A percentile compares a stretch with the other conserved stretches of the same genome.
phyloP scores from a whole-genome alignment of 1,140 invertebrate species.

The Zaprionus kolodkinae region DNA sequence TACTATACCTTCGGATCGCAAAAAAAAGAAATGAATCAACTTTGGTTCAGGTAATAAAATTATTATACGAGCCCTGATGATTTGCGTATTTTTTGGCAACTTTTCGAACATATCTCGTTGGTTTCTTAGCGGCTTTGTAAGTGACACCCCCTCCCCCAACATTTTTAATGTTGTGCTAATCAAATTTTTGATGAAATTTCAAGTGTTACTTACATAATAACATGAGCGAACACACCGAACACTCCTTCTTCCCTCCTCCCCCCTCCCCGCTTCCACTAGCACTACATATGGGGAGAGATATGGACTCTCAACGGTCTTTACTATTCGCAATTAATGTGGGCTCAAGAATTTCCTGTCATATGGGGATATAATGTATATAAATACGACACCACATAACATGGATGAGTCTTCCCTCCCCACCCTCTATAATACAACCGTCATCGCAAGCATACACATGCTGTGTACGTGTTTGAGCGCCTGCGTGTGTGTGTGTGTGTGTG shows the following conservation, averaged over 20 bases:
- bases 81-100: background rate
- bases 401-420: conserved; percentile 31
- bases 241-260: too few species aligned
- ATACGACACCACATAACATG: conserved; percentile 43
- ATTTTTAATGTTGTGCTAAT: conserved; percentile 56
- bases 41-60: background rate
- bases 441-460: conserved; percentile 16
- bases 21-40: background rate
- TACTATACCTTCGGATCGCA: background rate
- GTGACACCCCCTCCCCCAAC: background rate
- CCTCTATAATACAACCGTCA: conserved; percentile 37
- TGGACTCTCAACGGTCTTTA: background rate
- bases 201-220: conserved; percentile 57
- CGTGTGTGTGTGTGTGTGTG: background rate
- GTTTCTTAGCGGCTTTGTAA: conserved; percentile 9
- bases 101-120: conserved; percentile 17
- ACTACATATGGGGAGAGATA: background rate
- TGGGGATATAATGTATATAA: conserved; percentile 39
- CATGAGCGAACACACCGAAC: background rate
- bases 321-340: conserved; percentile 31
- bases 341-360: conserved; percentile 72
- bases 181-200: conserved; percentile 49
- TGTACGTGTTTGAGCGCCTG: background rate
- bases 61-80: too few species aligned
- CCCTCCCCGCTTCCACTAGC: background rate